phyloP scores from a whole-genome alignment of 1,140 invertebrate species.

The Euborellia annulipes region DNA sequence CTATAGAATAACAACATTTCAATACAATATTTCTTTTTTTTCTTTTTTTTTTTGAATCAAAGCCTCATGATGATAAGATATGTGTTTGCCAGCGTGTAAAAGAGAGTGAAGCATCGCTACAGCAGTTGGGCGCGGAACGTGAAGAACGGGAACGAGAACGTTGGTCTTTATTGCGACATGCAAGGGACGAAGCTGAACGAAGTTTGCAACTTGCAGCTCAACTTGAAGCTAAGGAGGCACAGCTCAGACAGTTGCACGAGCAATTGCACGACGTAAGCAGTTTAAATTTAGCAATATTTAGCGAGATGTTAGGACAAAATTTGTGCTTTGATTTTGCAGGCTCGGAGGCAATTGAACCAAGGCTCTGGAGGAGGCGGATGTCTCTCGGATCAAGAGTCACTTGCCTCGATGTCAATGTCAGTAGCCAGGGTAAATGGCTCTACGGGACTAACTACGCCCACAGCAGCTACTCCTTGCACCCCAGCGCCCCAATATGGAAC shows the following conservation, averaged over 20 bases:
- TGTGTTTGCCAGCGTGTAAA: slow-evolving; percentile 50
- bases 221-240: slow-evolving; percentile 67
- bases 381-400: slow-evolving; percentile 53
- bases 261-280: slow-evolving; percentile 56
- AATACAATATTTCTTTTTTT: neutral
- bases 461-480: neutral
- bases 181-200: slow-evolving; percentile 75
- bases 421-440: slow-evolving; percentile 11
- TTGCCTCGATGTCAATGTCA: slow-evolving; percentile 37
- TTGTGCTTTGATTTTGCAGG: slow-evolving; percentile 26
- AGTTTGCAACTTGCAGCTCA: slow-evolving; percentile 71
- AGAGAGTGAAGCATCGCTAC: slow-evolving; percentile 53
- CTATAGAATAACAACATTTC: neutral
- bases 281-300: neutral
- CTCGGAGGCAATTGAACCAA: slow-evolving; percentile 41
- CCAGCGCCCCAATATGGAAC: neutral
- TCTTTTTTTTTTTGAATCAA: no score
- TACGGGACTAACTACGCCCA: slow-evolving; percentile 8
- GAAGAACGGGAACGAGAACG: slow-evolving; percentile 76
- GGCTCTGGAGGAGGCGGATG: slow-evolving; percentile 45
- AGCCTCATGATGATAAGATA: no score
- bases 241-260: slow-evolving; percentile 65
- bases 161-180: slow-evolving; percentile 72
- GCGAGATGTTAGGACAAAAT: no score
- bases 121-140: slow-evolving; percentile 53